A percentile compares a stretch with the other conserved stretches of the same genome.
These are phyloP conservation scores for Belgica antarctica DNA, from an alignment of 2,888 invertebrate species.

Conservation along the genomic window DNA sequence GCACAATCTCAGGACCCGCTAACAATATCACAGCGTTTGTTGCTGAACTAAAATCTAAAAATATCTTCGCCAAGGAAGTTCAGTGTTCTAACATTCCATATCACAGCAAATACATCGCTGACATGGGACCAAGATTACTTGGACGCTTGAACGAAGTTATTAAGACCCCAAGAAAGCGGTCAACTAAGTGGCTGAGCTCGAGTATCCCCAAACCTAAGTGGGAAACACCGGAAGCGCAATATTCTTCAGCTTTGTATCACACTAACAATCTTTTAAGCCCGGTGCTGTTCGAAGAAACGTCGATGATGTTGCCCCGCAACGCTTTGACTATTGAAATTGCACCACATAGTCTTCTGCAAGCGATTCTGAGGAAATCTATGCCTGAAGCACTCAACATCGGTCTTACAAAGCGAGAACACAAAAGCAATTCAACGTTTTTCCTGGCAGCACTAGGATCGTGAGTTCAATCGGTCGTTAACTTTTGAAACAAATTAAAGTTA, in stretches of 20 bases:
- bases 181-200: conserved; percentile 79
- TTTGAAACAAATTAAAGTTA: conserved; percentile 44
- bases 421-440: conserved; percentile 55
- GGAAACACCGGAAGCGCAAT: conserved; percentile 63
- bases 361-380: conserved; percentile 63
- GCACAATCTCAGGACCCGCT: conserved; percentile 86
- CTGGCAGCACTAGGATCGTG: conserved; percentile 56
- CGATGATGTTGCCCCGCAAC: conserved; percentile 62
- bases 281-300: conserved; percentile 63
- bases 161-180: conserved; percentile 64
- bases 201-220: conserved; percentile 72
- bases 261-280: conserved; percentile 74
- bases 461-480: conserved; percentile 50
- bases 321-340: conserved; percentile 68
- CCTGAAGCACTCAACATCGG: conserved; percentile 60
- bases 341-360: conserved; percentile 67
- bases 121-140: conserved; percentile 65
- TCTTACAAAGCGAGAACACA: conserved; percentile 61
- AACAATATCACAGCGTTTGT: conserved; percentile 67
- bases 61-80: conserved; percentile 78
- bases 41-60: conserved; percentile 64
- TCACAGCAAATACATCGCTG: conserved; percentile 78
- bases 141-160: conserved; percentile 65
- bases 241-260: conserved; percentile 80
- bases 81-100: conserved; percentile 86